Percentiles rank a stretch among this genome's conserved stretches.
These are phyloP conservation scores for Phalloptychus januarius DNA, from an alignment of 2,797 vertebrate species.

Conservation along the genomic window DNA sequence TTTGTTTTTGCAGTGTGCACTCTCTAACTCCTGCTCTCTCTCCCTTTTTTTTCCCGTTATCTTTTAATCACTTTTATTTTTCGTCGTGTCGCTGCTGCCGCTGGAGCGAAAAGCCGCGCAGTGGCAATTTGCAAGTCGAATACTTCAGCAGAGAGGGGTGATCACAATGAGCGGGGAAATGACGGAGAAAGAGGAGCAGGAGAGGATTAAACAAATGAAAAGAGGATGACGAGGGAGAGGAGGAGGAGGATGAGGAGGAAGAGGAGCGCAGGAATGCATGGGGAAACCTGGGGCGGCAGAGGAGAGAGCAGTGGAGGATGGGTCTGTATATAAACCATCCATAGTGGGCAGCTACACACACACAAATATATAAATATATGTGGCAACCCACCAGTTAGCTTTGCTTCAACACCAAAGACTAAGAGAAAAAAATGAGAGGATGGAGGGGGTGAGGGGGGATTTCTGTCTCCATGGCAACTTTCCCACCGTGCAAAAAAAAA, in stretches of 20 bases:
- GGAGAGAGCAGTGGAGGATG: conserved; percentile 54
- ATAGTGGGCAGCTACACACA: conserved; percentile 46
- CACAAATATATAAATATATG: conserved; percentile 15
- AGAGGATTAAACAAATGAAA: conserved; percentile 70
- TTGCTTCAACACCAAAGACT: conserved; percentile 57
- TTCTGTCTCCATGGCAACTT: conserved; percentile 84
- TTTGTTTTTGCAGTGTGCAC: too few species aligned
- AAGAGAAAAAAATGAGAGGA: conserved; percentile 32
- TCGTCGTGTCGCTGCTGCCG: conserved; percentile 52
- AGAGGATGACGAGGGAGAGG: conserved; percentile 56
- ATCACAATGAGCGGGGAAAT: conserved; percentile 36
- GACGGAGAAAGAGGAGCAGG: conserved; percentile 59
- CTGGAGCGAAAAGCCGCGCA: conserved; percentile 26
- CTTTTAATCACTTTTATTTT: conserved; percentile 19
- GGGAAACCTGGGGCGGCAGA: conserved; percentile 57
- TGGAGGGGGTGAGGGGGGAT: conserved; percentile 21
- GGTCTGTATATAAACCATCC: conserved; percentile 63
- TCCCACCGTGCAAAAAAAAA: conserved; percentile 79
- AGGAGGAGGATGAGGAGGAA: conserved; percentile 42
- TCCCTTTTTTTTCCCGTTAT: conserved; percentile 4
- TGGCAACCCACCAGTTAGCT: conserved; percentile 67
- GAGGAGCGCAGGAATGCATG: conserved; percentile 39
- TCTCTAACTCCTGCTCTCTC: conserved; percentile 7
- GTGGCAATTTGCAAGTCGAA: conserved; percentile 47
- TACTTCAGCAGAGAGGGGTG: conserved; percentile 38